Percentiles rank a stretch among this genome's conserved stretches.
Conservation (phyloP, 2,888 invertebrate genomes). For the Amiota mariae region DNA sequence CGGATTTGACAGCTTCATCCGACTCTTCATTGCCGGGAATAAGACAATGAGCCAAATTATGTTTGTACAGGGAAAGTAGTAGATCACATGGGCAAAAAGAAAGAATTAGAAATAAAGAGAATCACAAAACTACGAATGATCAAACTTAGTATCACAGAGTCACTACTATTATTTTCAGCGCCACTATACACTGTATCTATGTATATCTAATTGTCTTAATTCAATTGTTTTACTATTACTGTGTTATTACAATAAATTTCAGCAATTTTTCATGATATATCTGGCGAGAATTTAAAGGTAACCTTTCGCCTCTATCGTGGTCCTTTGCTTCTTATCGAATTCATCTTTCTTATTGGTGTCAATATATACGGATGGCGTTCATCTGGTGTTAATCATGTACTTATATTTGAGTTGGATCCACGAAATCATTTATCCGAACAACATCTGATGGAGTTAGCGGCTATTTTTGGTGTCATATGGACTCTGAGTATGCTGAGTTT, state of each 20-base stretch:
- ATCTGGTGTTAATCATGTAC: conserved; percentile 97
- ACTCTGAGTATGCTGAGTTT: conserved; percentile 85
- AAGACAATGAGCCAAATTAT: too few species aligned
- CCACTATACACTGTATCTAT: too few species aligned
- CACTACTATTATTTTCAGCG: too few species aligned
- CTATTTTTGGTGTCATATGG: conserved; percentile 96
- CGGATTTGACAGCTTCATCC: too few species aligned
- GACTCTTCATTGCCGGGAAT: too few species aligned
- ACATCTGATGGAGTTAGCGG: conserved; percentile 94
- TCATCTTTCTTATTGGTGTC: conserved; percentile 94
- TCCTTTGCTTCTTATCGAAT: conserved; percentile 92
- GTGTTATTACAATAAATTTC: conserved; percentile 40
- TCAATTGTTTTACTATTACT: too few species aligned
- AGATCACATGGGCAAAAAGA: too few species aligned
- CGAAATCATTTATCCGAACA: conserved; percentile 95
- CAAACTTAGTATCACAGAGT: too few species aligned
- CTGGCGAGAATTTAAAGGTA: conserved; percentile 84
- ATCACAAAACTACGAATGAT: too few species aligned
- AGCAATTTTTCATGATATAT: conserved; percentile 85
- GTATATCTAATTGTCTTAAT: too few species aligned
- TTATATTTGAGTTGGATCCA: conserved; percentile 97
- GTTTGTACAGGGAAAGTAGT: too few species aligned
- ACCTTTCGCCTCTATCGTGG: conserved; percentile 95
- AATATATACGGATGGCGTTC: conserved; percentile 98
- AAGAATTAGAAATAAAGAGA: too few species aligned